Evolutionary conservation across 2,888 invertebrate genomes (phyloP).

Genomic region (Boloria euphrosyne): DNA sequence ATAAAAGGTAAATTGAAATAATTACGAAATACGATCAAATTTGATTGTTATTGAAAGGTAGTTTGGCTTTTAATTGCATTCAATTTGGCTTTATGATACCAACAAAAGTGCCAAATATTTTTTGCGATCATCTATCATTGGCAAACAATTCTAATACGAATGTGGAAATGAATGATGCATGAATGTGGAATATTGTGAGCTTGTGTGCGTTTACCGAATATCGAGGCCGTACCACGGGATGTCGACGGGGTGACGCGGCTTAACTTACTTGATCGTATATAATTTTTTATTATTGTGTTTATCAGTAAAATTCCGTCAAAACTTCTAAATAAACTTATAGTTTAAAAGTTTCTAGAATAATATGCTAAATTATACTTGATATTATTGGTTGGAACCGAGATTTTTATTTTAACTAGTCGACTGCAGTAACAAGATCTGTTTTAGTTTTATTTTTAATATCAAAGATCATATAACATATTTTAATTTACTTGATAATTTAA

Average conservation of each 20-base stretch:
- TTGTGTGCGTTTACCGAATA: constrained; percentile 62
- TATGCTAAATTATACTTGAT: too few relatives aligned
- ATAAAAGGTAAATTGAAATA: too few relatives aligned
- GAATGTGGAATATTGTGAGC: constrained; percentile 64
- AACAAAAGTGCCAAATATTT: constrained; percentile 31
- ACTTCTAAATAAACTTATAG: too few relatives aligned
- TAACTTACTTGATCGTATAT: constrained; percentile 48
- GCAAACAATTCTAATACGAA: constrained; percentile 42
- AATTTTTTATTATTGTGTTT: constrained; percentile 41
- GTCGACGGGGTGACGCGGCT: constrained; percentile 49
- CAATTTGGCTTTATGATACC: background rate
- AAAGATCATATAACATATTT: too few relatives aligned
- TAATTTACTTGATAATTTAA: too few relatives aligned
- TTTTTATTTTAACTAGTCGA: too few relatives aligned
- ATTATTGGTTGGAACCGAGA: too few relatives aligned
- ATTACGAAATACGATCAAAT: too few relatives aligned
- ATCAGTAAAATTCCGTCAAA: background rate
- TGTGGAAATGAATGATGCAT: constrained; percentile 40
- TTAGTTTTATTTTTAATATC: too few relatives aligned
- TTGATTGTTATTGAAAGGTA: too few relatives aligned
- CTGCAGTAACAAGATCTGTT: too few relatives aligned
- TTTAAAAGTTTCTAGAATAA: too few relatives aligned
- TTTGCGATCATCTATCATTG: constrained; percentile 44
- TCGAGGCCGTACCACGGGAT: constrained; percentile 73
- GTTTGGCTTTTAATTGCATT: background rate